Evolutionary conservation across 35 echinoderm and acorn worm species (phyloP).

Genomic region (Heliocidaris erythrogramma): DNA sequence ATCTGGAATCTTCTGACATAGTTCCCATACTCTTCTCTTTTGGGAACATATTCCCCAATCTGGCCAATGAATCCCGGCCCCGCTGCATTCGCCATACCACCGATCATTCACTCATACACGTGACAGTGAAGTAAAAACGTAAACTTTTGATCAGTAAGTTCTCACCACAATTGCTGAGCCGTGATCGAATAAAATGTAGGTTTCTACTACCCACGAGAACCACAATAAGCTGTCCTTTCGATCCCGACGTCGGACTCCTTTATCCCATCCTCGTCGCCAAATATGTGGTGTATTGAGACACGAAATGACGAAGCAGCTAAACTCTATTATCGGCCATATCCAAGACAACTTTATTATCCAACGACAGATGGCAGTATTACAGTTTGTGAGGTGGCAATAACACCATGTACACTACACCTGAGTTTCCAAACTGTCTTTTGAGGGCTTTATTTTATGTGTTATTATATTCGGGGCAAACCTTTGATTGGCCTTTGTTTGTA

Average conservation of each 20-base stretch:
- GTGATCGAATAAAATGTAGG: neutral
- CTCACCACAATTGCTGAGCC: neutral
- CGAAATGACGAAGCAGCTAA: neutral
- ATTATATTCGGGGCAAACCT: too few relatives aligned
- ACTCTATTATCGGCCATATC: slow-evolving; percentile 13
- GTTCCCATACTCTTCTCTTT: slow-evolving; percentile 39
- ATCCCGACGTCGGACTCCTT: neutral
- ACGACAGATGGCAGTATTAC: slow-evolving; percentile 39
- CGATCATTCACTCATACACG: neutral
- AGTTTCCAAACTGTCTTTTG: too few relatives aligned
- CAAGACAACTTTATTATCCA: slow-evolving; percentile 14
- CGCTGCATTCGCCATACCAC: neutral
- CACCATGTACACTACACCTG: neutral
- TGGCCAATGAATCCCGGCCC: slow-evolving; percentile 16
- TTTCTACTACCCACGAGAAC: neutral
- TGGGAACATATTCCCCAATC: slow-evolving; percentile 30
- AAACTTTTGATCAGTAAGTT: neutral
- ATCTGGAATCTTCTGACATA: slow-evolving; percentile 23
- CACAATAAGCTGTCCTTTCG: neutral
- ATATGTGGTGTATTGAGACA: slow-evolving; percentile 18
- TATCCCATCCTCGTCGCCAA: slow-evolving; percentile 39
- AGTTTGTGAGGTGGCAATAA: neutral
- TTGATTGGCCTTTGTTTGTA: too few relatives aligned
- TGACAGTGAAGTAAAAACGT: neutral
- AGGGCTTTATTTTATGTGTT: too few relatives aligned